Conservation (phyloP, 2,797 vertebrate genomes). For the Lophius americanus region DNA sequence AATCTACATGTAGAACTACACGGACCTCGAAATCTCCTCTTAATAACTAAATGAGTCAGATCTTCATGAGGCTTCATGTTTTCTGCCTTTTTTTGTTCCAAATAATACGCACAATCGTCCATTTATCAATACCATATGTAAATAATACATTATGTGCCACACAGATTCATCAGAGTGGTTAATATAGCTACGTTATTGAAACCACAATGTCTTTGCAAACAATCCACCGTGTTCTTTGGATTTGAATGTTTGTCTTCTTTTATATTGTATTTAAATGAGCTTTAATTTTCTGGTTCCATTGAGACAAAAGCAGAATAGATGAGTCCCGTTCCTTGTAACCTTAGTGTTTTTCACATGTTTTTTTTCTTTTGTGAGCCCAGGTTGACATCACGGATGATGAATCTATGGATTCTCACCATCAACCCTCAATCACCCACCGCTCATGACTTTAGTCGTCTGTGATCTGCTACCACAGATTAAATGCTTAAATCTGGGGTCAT, state of each 20-base stretch:
- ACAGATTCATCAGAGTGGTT: too few relatives aligned
- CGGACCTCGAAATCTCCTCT: too few relatives aligned
- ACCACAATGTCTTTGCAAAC: too few relatives aligned
- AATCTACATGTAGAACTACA: too few relatives aligned
- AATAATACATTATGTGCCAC: too few relatives aligned
- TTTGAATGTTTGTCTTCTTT: not conserved
- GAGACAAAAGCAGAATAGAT: slow-evolving; percentile 11
- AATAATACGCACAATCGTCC: too few relatives aligned
- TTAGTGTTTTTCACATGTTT: not conserved
- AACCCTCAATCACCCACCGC: slow-evolving; percentile 60
- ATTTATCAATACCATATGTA: too few relatives aligned
- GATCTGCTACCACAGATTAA: slow-evolving; percentile 72
- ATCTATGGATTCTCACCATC: slow-evolving; percentile 69
- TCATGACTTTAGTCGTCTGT: slow-evolving; percentile 61
- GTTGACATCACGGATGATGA: slow-evolving; percentile 54
- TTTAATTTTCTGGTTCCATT: not conserved
- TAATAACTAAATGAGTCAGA: too few relatives aligned
- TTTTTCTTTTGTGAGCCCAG: slow-evolving; percentile 28
- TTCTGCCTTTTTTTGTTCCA: too few relatives aligned
- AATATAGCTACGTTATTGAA: too few relatives aligned
- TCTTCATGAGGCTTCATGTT: too few relatives aligned
- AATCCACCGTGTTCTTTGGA: too few relatives aligned
- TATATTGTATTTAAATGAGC: not conserved
- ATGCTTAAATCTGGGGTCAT: slow-evolving; percentile 67
- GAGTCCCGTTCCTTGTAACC: not conserved